Conservation (phyloP, 2,113 vertebrate species). For the Halcyon malimbica region DNA sequence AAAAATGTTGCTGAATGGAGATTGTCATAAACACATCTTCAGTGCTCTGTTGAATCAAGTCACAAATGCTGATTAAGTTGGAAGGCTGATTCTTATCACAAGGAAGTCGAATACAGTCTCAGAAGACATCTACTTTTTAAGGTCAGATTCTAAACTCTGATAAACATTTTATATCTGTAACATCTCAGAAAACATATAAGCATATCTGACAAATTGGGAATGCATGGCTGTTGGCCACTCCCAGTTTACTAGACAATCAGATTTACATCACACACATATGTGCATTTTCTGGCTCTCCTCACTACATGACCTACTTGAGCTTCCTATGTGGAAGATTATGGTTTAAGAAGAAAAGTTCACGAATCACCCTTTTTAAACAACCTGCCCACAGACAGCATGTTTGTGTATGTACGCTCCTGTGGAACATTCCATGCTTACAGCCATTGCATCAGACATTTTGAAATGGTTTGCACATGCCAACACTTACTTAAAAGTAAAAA, state of each 20-base stretch:
- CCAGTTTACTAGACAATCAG: neutral
- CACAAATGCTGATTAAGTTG: neutral
- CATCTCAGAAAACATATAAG: neutral
- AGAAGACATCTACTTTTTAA: constrained; percentile 11
- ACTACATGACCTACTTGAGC: constrained; percentile 39
- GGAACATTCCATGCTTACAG: neutral
- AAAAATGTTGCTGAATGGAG: neutral
- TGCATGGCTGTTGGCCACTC: neutral
- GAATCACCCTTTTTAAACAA: neutral
- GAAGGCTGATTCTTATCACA: constrained; percentile 11
- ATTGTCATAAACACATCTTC: neutral
- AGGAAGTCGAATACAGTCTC: neutral
- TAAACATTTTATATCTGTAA: neutral
- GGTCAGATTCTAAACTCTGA: constrained; percentile 23
- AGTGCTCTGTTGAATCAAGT: neutral
- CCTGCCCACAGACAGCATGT: neutral
- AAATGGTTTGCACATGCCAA: neutral
- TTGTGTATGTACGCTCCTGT: neutral
- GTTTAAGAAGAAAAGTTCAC: constrained; percentile 23
- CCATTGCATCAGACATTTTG: neutral
- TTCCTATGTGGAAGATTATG: constrained; percentile 17
- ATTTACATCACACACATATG: neutral
- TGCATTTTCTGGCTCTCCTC: neutral
- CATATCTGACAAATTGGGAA: neutral
- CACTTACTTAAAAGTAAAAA: neutral